These are phyloP conservation scores for Hirudo medicinalis DNA, from an alignment of 1,140 invertebrate species.

Conservation along the genomic window DNA sequence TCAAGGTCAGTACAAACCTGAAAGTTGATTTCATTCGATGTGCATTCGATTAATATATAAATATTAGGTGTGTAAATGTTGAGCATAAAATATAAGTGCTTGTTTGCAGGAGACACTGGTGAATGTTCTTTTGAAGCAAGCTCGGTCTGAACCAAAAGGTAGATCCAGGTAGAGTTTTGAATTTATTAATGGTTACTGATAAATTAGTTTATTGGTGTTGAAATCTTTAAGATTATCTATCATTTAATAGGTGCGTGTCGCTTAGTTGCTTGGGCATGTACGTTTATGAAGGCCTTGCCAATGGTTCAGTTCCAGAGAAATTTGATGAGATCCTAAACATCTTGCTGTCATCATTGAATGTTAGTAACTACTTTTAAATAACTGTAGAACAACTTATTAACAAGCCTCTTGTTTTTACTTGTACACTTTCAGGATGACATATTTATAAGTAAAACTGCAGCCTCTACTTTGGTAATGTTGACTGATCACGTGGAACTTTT, in stretches of 20 bases:
- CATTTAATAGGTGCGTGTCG: constrained; percentile 55
- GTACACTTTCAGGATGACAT: no score
- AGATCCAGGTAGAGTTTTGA: constrained; percentile 51
- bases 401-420: no score
- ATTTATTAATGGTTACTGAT: not conserved
- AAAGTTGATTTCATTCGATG: no score
- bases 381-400: no score
- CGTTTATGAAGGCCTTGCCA: constrained; percentile 54
- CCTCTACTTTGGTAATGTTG: no score
- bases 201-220: no score
- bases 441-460: no score
- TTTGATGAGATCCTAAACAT: constrained; percentile 70
- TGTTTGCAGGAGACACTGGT: constrained; percentile 67
- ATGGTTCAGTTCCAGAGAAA: constrained; percentile 42
- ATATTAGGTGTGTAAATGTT: no score
- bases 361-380: constrained; percentile 28
- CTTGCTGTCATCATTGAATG: constrained; percentile 71
- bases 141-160: constrained; percentile 71
- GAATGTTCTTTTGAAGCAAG: constrained; percentile 68
- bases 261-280: constrained; percentile 74
- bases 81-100: constrained; percentile 16
- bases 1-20: no score
- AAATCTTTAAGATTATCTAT: no score
- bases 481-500: no score
- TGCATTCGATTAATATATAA: no score